Evolutionary conservation across 2,113 vertebrate genomes (phyloP).

Genomic region (Bagarius yarrelli): DNA sequence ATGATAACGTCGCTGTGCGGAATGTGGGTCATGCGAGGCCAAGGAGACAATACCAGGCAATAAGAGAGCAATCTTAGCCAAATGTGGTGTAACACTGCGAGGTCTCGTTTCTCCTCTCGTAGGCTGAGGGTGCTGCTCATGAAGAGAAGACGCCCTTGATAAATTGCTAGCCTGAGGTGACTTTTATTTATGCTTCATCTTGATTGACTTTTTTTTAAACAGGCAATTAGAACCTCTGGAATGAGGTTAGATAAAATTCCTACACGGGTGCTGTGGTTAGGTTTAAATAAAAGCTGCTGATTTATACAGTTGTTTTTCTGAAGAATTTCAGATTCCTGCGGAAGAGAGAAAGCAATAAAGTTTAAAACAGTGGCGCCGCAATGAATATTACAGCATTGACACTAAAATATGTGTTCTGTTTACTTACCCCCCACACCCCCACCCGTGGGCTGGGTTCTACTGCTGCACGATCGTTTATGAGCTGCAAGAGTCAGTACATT

Average conservation of each 20-base stretch:
- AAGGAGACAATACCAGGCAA: conserved; percentile 10
- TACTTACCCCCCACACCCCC: neutral
- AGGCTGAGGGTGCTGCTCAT: conserved; percentile 16
- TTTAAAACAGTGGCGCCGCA: neutral
- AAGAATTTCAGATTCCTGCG: neutral
- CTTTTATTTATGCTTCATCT: conserved; percentile 41
- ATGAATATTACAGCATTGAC: neutral
- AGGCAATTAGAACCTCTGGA: conserved; percentile 35
- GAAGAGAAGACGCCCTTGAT: conserved; percentile 9
- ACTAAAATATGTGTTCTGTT: neutral
- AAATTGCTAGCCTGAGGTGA: conserved; percentile 32
- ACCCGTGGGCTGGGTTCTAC: neutral
- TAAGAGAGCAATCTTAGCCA: conserved; percentile 26
- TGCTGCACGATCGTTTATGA: conserved; percentile 11
- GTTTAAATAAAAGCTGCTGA: neutral
- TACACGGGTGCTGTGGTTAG: neutral
- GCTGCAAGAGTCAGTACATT: conserved; percentile 10
- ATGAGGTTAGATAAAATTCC: conserved; percentile 14
- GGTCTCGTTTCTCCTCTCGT: conserved; percentile 15
- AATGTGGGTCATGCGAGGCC: conserved; percentile 10
- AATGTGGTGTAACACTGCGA: conserved; percentile 19
- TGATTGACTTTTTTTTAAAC: conserved; percentile 26
- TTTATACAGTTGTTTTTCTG: neutral
- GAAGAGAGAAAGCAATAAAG: neutral
- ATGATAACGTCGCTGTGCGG: conserved; percentile 4